Conservation (phyloP, 64 coral and sea anemone species). For the Stichodactyla helianthus region DNA sequence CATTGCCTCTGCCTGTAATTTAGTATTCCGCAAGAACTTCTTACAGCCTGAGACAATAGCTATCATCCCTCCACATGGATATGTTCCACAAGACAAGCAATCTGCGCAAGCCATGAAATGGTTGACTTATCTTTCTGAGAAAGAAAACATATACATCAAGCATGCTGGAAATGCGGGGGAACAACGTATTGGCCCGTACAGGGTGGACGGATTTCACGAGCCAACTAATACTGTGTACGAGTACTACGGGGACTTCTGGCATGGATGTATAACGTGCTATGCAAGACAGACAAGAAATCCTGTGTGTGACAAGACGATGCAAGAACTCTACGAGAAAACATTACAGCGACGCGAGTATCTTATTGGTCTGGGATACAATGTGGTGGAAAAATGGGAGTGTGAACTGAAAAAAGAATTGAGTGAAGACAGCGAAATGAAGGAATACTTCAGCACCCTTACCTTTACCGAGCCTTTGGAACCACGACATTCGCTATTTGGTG, state of each 20-base stretch:
- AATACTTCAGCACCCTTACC: not conserved
- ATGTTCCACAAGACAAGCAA: not conserved
- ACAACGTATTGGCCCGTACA: not conserved
- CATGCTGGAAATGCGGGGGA: not conserved
- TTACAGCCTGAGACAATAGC: conserved; percentile 16
- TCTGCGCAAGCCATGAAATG: not conserved
- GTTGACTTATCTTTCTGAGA: not conserved
- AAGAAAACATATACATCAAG: not conserved
- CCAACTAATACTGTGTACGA: not conserved
- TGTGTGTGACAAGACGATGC: not conserved
- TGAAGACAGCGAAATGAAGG: not conserved
- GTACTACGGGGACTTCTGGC: conserved; percentile 27
- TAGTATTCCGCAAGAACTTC: not conserved
- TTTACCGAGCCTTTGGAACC: not conserved
- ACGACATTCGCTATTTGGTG: conserved; percentile 27
- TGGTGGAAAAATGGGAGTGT: conserved; percentile 44
- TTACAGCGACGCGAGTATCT: not conserved
- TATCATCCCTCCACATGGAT: conserved; percentile 23
- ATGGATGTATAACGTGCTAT: conserved; percentile 14
- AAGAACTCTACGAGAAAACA: not conserved
- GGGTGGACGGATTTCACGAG: conserved; percentile 16
- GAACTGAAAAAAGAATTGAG: not conserved
- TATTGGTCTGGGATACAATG: not conserved
- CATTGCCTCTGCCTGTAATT: conserved; percentile 10
- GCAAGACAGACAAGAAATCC: not conserved